Evolutionary conservation across 2,888 invertebrate genomes (phyloP), one percentile per base, ranked within the genome.

Genomic region (Balanococcus diminutus): DNA sequence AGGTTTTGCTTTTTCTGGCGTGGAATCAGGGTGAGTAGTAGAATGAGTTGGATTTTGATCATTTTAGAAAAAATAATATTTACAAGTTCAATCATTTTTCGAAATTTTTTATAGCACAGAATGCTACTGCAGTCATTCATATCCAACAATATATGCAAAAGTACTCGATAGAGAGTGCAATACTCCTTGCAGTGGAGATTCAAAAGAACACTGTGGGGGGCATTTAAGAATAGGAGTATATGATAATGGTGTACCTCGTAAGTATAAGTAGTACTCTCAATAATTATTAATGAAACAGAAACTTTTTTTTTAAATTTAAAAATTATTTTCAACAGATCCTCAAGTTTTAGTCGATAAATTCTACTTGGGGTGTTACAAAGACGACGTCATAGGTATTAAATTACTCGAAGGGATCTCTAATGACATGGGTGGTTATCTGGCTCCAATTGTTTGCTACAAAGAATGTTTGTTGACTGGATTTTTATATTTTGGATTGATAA

Each of bases 361-460:
- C 32, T 88, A 87, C 84, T 83, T 87, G 22, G 88, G 88, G 8
- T 88, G 88, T 75, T 88, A 87, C 75, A 86, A 87, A 81, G 88
- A 88, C 28, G 86, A 86, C n/a, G 84, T 87, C 2, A 75, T 61
- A 16, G 87, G 86, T 39, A 82, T 67, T 31, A 87, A 88, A 36
- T 81, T 88, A 56, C 84, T 88, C 61, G 87, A 85, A 75, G 88
- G 88, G 6, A 56, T 22, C 0, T 86, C 82, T 1, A 56, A 84
- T 4, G 85, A 87, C 51, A 86, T 88, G 11, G 87, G 87, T 39
- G 31, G 31, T 1, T 67, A 87, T n/a, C 87, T 87, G 61, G 81
- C 87, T 11, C 87, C 87, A 9, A 46, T 86, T 5, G 83, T 84
- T 56, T 87, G 87, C 22, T 81, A 86, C 32, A 81, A 85, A 81